These are phyloP conservation scores for Centruroides sculpturatus DNA, from an alignment of 1,140 invertebrate species.

Conservation along the genomic window DNA sequence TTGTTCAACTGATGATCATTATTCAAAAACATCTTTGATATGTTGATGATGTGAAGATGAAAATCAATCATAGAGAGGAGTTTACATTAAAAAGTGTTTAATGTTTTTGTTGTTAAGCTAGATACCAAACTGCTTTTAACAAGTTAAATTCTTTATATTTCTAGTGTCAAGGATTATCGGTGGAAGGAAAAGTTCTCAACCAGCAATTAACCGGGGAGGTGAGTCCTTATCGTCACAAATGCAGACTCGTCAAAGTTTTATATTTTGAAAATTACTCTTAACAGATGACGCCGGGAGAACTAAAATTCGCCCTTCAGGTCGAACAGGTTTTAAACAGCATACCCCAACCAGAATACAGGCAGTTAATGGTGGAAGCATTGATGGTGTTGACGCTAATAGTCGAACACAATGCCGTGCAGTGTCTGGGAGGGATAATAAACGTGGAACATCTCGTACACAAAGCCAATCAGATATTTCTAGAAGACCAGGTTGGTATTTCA, in stretches of 20 bases:
- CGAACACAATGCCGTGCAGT: conserved; percentile 64
- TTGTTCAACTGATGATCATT: no score
- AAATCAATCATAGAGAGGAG: neutral
- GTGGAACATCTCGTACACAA: conserved; percentile 86
- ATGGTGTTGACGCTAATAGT: conserved; percentile 87
- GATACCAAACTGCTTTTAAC: no score
- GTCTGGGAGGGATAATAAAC: conserved; percentile 66
- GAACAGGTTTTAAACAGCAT: conserved; percentile 96
- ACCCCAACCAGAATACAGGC: conserved; percentile 94
- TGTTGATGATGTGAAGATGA: no score
- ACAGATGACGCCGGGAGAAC: conserved; percentile 90
- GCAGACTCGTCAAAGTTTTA: no score
- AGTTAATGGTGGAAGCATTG: conserved; percentile 90
- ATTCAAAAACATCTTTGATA: no score
- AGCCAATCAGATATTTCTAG: conserved; percentile 86
- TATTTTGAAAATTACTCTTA: no score
- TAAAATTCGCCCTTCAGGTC: conserved; percentile 95
- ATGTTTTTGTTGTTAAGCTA: no score
- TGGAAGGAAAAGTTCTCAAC: conserved; percentile 73
- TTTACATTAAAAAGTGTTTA: neutral
- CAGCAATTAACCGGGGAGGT: conserved; percentile 82
- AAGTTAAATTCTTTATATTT: conserved; percentile 22
- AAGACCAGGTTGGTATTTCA: conserved; percentile 64
- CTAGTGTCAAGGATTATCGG: conserved; percentile 76
- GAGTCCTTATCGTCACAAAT: conserved; percentile 1